Conservation (phyloP, 1,140 invertebrate genomes). For the Bombus sylvicola region DNA sequence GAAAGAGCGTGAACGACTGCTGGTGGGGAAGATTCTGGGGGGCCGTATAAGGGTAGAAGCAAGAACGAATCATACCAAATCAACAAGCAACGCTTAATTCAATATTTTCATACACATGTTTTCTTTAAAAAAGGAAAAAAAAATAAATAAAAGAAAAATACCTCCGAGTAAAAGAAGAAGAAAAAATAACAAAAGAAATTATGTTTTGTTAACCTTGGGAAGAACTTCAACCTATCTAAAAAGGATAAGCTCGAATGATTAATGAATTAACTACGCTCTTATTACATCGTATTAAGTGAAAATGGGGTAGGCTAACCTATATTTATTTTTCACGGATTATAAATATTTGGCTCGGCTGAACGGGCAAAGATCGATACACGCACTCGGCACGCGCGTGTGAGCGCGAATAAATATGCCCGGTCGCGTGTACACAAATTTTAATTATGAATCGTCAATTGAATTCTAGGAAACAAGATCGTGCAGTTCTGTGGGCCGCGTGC, state of each 20-base stretch:
- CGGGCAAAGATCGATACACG: constrained; percentile 9
- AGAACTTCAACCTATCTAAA: not conserved
- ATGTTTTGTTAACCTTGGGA: not conserved
- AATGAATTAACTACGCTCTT: constrained; percentile 26
- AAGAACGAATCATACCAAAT: constrained; percentile 43
- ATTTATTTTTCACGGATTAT: constrained; percentile 36
- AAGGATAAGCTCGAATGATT: not conserved
- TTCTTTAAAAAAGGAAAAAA: not conserved
- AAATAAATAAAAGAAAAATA: not conserved
- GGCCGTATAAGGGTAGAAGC: constrained; percentile 16
- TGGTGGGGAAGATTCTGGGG: not conserved
- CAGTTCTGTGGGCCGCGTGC: not conserved
- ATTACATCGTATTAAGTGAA: not conserved
- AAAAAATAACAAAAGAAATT: not conserved
- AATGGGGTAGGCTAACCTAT: not conserved
- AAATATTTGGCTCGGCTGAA: constrained; percentile 11
- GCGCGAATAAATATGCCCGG: constrained; percentile 27
- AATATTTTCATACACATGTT: not conserved
- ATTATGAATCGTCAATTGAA: constrained; percentile 44
- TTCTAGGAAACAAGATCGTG: constrained; percentile 8
- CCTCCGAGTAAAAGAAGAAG: not conserved
- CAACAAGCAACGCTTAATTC: constrained; percentile 20
- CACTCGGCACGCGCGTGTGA: not conserved
- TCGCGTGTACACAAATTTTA: constrained; percentile 45
- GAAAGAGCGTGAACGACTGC: constrained; percentile 39